Evolutionary conservation across 2,888 invertebrate genomes (phyloP).

Genomic region (Lamproptera curius): DNA sequence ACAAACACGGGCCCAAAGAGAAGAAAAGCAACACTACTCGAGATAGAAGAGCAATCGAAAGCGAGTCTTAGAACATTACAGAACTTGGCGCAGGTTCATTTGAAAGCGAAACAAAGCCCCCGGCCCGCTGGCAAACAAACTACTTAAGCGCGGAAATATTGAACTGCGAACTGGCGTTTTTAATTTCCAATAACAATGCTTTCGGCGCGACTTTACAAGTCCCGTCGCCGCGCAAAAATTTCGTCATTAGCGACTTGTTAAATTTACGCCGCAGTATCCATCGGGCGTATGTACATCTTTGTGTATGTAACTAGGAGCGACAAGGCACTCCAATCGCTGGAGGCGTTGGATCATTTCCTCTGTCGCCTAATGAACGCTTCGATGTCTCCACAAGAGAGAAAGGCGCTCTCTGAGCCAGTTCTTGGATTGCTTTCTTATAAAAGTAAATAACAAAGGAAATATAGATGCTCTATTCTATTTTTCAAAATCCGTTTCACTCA

Average conservation of each 20-base stretch:
- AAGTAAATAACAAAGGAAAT: background rate
- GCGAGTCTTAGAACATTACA: constrained; percentile 33
- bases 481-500: no score
- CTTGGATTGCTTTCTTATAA: background rate
- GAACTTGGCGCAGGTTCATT: constrained; percentile 39
- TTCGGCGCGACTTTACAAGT: constrained; percentile 26
- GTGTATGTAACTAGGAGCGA: constrained; percentile 28
- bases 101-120: constrained; percentile 47
- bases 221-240: constrained; percentile 28
- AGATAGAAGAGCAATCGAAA: constrained; percentile 42
- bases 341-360: constrained; percentile 27
- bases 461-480: no score
- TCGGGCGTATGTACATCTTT: background rate
- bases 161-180: constrained; percentile 39
- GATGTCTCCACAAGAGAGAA: constrained; percentile 33
- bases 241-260: constrained; percentile 36
- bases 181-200: constrained; percentile 47
- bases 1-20: constrained; percentile 33
- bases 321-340: constrained; percentile 31
- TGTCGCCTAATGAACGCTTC: constrained; percentile 48
- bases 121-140: constrained; percentile 40
- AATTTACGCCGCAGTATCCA: constrained; percentile 2
- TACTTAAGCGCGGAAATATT: constrained; percentile 51
- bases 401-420: constrained; percentile 5
- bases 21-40: constrained; percentile 31